Evolutionary conservation across 2,888 invertebrate genomes (phyloP).

Genomic region (Eustalomyia histrio): DNA sequence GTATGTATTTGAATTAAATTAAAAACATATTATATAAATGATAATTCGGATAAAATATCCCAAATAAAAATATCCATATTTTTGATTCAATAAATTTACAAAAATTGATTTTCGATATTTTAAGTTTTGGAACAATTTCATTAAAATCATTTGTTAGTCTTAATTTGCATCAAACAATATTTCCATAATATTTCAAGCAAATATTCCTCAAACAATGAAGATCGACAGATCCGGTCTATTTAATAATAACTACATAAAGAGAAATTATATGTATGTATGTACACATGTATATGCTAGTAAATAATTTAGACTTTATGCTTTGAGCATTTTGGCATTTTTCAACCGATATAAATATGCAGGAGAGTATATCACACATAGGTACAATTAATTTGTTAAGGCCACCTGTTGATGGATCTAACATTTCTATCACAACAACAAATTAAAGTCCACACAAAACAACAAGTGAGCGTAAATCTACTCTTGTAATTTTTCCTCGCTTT

Average conservation of each 20-base stretch:
- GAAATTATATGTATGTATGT: conserved; percentile 1
- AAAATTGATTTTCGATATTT: not conserved
- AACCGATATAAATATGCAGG: no score
- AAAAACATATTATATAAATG: no score
- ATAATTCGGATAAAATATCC: no score
- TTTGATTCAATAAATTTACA: no score
- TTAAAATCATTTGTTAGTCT: not conserved
- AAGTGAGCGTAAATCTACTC: conserved; percentile 5
- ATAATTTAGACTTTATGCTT: not conserved
- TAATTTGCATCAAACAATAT: not conserved
- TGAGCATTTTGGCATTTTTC: conserved; percentile 19
- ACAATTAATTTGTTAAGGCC: conserved; percentile 39
- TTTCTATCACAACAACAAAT: conserved; percentile 62
- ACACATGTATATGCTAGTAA: no score
- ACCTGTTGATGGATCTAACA: conserved; percentile 51
- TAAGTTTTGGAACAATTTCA: not conserved
- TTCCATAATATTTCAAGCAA: not conserved
- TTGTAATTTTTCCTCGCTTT: conserved; percentile 5
- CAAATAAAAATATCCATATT: no score
- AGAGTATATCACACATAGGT: not conserved
- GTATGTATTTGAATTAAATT: no score
- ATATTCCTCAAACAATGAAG: conserved; percentile 52
- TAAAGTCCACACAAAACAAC: conserved; percentile 1
- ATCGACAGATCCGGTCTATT: conserved; percentile 64
- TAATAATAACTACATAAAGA: conserved; percentile 17